Evolutionary conservation across 2,113 vertebrate genomes (phyloP).

Genomic region (Melozone crissalis): DNA sequence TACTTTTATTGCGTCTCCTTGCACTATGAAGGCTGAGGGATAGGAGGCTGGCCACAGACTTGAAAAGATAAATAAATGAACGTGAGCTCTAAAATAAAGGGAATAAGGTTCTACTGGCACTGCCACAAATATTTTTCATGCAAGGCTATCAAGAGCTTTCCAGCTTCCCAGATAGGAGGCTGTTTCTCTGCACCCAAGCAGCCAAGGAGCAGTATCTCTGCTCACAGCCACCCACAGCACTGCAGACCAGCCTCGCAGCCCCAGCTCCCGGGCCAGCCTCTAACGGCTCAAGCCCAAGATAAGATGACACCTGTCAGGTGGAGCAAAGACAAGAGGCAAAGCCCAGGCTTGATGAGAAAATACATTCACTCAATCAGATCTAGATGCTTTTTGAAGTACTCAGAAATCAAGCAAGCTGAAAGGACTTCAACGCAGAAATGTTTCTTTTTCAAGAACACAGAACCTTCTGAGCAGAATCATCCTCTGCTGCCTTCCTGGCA

Average conservation of each 20-base stretch:
- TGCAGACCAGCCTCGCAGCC: neutral
- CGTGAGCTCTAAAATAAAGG: neutral
- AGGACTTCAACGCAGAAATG: neutral
- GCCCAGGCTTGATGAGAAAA: neutral
- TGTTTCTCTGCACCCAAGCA: neutral
- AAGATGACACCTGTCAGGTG: slow-evolving; percentile 35
- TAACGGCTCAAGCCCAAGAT: neutral
- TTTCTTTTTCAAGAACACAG: neutral
- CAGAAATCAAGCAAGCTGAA: neutral
- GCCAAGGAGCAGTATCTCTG: neutral
- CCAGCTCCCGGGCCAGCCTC: neutral
- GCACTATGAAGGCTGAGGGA: neutral
- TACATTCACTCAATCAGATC: neutral
- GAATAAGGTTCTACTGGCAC: neutral
- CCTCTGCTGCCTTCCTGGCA: neutral
- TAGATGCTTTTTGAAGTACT: neutral
- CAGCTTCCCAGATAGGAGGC: neutral
- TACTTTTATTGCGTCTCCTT: neutral
- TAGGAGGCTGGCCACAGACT: neutral
- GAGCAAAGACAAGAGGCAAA: neutral
- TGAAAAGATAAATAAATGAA: neutral
- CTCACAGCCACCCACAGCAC: neutral
- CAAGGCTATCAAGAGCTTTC: neutral
- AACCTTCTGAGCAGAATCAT: neutral
- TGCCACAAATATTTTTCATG: neutral